These are phyloP conservation scores for Ochropacha duplaris DNA, from an alignment of 2,888 invertebrate genomes.

Conservation along the genomic window DNA sequence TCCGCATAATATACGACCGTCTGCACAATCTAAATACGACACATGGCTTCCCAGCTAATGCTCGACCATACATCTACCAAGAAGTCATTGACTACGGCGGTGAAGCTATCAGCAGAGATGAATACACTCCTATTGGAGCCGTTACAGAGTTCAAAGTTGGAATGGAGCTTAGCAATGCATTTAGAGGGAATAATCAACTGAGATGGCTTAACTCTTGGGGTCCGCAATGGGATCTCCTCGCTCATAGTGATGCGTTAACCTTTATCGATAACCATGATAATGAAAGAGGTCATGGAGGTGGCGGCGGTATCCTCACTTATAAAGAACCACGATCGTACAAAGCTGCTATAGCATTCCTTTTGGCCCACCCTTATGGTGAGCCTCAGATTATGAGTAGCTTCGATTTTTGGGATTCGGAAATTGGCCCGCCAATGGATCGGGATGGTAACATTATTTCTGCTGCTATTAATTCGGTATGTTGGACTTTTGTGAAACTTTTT, in stretches of 20 bases:
- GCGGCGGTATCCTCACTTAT: constrained; percentile 83
- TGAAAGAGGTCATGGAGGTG: constrained; percentile 86
- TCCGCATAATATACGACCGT: constrained; percentile 84
- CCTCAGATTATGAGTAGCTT: constrained; percentile 95
- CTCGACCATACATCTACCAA: constrained; percentile 87
- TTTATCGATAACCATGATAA: constrained; percentile 94
- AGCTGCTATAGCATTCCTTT: constrained; percentile 91
- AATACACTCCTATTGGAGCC: constrained; percentile 81
- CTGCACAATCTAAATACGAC: constrained; percentile 83
- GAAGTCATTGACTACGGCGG: constrained; percentile 89
- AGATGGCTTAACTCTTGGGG: constrained; percentile 85
- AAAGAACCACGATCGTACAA: constrained; percentile 87
- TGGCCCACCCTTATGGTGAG: constrained; percentile 92
- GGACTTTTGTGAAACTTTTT: neutral
- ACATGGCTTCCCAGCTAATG: constrained; percentile 84
- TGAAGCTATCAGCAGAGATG: constrained; percentile 75
- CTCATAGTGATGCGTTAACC: constrained; percentile 81
- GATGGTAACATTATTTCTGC: constrained; percentile 85
- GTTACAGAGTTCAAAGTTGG: constrained; percentile 87
- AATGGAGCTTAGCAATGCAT: constrained; percentile 65
- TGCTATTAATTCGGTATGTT: constrained; percentile 80
- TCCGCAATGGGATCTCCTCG: constrained; percentile 84
- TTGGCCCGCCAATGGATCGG: constrained; percentile 86
- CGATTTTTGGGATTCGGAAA: constrained; percentile 84
- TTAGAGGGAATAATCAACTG: constrained; percentile 78